Percentiles rank a stretch among this genome's conserved stretches.
phyloP scores from a whole-genome alignment of 2,888 invertebrate species.

The Spatulosminthurus flaviceps region DNA sequence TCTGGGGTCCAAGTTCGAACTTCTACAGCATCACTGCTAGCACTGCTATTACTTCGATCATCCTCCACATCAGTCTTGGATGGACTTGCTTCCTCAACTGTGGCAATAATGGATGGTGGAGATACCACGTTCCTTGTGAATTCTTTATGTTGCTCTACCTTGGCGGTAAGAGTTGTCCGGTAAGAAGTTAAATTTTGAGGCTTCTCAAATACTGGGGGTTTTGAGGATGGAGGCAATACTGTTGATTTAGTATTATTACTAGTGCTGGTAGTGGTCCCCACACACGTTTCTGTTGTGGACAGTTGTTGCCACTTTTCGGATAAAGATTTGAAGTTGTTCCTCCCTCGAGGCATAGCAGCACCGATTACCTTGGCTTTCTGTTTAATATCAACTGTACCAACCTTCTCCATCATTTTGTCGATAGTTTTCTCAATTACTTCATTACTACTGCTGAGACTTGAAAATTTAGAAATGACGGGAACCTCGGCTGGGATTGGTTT shows the following conservation, averaged over 20 bases:
- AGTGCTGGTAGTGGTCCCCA: not conserved
- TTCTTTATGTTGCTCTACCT: conserved; percentile 37
- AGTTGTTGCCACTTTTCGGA: conserved; percentile 66
- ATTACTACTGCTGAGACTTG: conserved; percentile 50
- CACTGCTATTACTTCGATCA: not conserved
- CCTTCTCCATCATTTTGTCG: conserved; percentile 60
- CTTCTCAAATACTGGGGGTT: conserved; percentile 38
- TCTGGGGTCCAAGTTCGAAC: not conserved
- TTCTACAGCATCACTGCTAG: conserved; percentile 5
- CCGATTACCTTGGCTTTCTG: conserved; percentile 42
- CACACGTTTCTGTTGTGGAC: conserved; percentile 52
- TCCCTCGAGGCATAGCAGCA: conserved; percentile 58
- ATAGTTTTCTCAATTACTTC: conserved; percentile 61
- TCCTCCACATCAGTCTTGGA: conserved; percentile 8
- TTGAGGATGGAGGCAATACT: conserved; percentile 48
- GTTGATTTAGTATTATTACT: conserved; percentile 58
- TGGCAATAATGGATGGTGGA: not conserved
- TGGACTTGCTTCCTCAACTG: not conserved
- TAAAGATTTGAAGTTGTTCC: conserved; percentile 65
- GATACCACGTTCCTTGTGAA: not conserved
- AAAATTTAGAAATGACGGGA: not conserved
- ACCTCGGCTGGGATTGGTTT: not conserved
- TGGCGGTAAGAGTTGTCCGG: conserved; percentile 16
- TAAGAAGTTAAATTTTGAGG: conserved; percentile 29
- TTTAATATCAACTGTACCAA: conserved; percentile 45